Base-by-base conservation (phyloP, 2,888 invertebrate species). In the Fragum sueziense region DNA sequence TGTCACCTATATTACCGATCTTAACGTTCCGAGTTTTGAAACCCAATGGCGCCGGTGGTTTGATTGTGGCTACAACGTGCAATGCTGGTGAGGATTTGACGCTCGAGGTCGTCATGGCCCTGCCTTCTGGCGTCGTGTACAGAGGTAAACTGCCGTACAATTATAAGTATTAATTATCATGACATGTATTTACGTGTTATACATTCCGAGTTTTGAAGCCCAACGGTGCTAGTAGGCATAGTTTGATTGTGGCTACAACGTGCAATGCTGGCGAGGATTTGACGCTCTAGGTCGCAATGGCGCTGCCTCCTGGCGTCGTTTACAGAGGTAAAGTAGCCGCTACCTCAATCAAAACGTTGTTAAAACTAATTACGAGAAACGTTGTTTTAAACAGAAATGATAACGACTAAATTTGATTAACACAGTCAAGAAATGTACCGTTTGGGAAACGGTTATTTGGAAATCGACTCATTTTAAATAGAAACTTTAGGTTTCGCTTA, bases 261-360 rank as follows among this genome's bases (percentile, higher is more conserved):
- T 65, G 65, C 27, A 65, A 37, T 27, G 25, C 25, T 25, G 65
- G 65, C n/a, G 37, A 65, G n/a, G 65, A 65, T 4, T 41, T 65
- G 47, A 25, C 11, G 2, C 65, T 65, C 2, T 7, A 41, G 25
- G 41, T 65, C 11, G 25, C 27, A 17, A 41, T 41, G 37, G 41
- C 37, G 2, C 33, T 29, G n/a, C 41, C 65, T 1, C 1, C 41
- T 25, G 17, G 17, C 47, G n/a, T n/a, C 14, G 7, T 9, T 3
- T 47, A 47, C 47, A 4, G n/a, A 47, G 17, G 47, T 47, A 47
- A 14, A 41, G n/a, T n/a, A n/a, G n/a, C n/a, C n/a, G n/a, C n/a
- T n/a, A n/a, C n/a, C n/a, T n/a, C n/a, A n/a, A n/a, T n/a, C n/a
- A n/a, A n/a, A n/a, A n/a, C n/a, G n/a, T n/a, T n/a, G n/a, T n/a